A percentile compares a stretch with the other conserved stretches of the same genome.
phyloP scores from a whole-genome alignment of 2,797 vertebrate genomes.

The Scleropages formosus region DNA sequence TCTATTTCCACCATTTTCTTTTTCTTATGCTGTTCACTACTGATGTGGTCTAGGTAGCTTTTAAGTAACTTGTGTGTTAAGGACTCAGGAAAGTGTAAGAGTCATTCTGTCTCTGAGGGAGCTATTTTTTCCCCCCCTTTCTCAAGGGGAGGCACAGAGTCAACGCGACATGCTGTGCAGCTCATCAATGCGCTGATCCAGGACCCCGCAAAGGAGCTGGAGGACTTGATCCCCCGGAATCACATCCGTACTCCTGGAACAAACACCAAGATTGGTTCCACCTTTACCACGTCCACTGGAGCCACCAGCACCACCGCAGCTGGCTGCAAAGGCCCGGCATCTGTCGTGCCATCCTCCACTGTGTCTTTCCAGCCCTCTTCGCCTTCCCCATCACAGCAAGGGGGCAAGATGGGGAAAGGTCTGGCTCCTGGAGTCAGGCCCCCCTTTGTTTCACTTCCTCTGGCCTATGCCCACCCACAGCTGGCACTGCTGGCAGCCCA shows the following conservation, averaged over 20 bases:
- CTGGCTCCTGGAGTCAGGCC: conserved; percentile 86
- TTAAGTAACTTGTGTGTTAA: neutral
- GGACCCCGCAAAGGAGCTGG: conserved; percentile 98
- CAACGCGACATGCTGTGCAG: conserved; percentile 93
- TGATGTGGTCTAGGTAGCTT: neutral
- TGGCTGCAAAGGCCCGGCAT: conserved; percentile 84
- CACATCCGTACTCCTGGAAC: conserved; percentile 91
- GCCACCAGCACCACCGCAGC: conserved; percentile 76
- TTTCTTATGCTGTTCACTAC: neutral
- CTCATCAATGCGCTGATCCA: conserved; percentile 98
- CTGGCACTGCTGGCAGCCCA: conserved; percentile 93
- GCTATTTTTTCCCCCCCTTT: neutral
- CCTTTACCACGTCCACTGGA: conserved; percentile 81
- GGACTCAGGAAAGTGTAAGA: neutral
- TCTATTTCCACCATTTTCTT: neutral
- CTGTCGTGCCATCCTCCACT: conserved; percentile 79
- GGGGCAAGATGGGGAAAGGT: conserved; percentile 86
- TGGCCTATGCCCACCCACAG: conserved; percentile 95
- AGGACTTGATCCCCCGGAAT: conserved; percentile 96
- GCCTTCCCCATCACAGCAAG: conserved; percentile 77
- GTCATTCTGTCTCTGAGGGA: neutral
- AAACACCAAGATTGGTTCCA: conserved; percentile 73
- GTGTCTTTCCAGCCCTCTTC: conserved; percentile 87
- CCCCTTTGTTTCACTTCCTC: conserved; percentile 91
- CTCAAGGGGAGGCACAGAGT: conserved; percentile 92